Percentiles rank a stretch among this genome's conserved stretches.
phyloP scores from a whole-genome alignment of 2,113 vertebrate genomes.

The Acrocephalus kingi region DNA sequence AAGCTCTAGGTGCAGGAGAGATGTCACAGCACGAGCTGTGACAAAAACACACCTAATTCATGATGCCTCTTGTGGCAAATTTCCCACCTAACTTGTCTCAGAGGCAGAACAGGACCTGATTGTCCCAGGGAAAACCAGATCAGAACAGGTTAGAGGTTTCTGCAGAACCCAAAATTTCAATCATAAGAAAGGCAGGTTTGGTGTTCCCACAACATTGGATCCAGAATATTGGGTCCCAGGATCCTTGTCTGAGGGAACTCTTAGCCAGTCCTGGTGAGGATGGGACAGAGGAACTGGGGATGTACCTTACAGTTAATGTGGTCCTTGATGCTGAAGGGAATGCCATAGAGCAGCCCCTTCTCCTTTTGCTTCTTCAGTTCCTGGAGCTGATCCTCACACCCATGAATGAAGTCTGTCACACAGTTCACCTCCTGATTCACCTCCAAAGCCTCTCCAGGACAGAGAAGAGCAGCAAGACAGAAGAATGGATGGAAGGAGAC shows the following conservation, averaged over 20 bases:
- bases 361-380: conserved; percentile 53
- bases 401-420: conserved; percentile 77
- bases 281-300: neutral
- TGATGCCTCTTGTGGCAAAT: neutral
- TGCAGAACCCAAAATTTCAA: neutral
- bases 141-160: neutral
- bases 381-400: conserved; percentile 81
- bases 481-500: neutral
- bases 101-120: neutral
- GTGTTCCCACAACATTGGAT: neutral
- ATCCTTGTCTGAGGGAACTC: neutral
- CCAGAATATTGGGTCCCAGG: neutral
- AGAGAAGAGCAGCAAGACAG: neutral
- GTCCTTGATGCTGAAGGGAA: conserved; percentile 91
- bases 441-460: conserved; percentile 77
- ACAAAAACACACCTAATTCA: neutral
- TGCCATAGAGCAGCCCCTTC: conserved; percentile 80
- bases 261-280: neutral
- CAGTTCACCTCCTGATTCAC: conserved; percentile 83
- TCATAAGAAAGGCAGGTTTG: neutral
- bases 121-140: neutral
- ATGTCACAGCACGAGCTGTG: neutral
- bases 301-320: conserved; percentile 81
- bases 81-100: neutral
- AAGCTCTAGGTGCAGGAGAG: neutral